These are phyloP conservation scores for Enteromius unitaeniatus DNA, from an alignment of 2,797 vertebrate species.

Conservation along the genomic window DNA sequence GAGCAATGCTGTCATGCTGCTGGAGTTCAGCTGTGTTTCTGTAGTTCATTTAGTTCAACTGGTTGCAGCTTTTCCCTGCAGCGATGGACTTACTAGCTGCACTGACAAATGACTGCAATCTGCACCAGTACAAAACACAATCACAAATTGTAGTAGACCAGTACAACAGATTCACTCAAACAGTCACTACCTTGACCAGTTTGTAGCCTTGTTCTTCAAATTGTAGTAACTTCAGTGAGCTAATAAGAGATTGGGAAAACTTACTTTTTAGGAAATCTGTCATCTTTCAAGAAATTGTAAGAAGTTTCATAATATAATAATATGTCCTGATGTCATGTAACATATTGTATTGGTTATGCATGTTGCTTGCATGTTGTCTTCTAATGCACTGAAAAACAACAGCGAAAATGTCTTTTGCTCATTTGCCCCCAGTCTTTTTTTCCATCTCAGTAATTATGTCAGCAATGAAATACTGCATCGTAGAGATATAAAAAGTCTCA, in stretches of 20 bases:
- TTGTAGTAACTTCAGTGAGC: not conserved
- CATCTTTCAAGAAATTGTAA: not conserved
- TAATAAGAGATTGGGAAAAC: not conserved
- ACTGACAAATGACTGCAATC: slow-evolving; percentile 50
- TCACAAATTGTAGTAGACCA: slow-evolving; percentile 16
- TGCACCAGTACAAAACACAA: slow-evolving; percentile 23
- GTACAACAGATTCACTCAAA: slow-evolving; percentile 18
- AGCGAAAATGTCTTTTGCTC: not conserved
- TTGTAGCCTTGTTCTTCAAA: not conserved
- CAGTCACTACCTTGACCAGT: not conserved
- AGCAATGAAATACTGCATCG: not conserved
- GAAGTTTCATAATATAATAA: not conserved
- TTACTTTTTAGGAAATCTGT: not conserved
- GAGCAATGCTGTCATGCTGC: slow-evolving; percentile 6
- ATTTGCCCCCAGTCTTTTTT: not conserved
- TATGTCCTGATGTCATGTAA: not conserved
- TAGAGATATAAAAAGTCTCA: not conserved
- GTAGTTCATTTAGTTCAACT: slow-evolving; percentile 38
- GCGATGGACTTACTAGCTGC: slow-evolving; percentile 39
- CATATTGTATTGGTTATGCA: not conserved
- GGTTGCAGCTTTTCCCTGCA: slow-evolving; percentile 41
- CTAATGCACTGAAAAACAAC: not conserved
- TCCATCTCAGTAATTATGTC: not conserved
- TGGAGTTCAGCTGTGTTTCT: slow-evolving; percentile 29
- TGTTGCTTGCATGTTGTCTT: not conserved